Conservation (phyloP, 2,113 vertebrate genomes). For the Semnornis frantzii region DNA sequence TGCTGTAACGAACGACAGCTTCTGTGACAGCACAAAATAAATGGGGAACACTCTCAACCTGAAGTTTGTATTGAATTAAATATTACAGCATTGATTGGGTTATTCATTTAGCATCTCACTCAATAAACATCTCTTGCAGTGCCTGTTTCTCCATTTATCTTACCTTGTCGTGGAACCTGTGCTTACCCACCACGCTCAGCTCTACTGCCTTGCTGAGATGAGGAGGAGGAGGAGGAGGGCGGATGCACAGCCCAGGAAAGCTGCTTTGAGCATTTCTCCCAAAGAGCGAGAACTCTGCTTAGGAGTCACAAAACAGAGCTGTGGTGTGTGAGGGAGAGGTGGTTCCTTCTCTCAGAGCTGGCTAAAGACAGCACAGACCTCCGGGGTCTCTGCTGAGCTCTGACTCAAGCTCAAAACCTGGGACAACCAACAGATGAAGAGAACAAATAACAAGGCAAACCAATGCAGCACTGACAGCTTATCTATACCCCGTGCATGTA, state of each 20-base stretch:
- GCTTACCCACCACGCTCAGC: not conserved
- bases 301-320: not conserved
- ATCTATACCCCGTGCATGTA: not conserved
- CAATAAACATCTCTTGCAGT: conserved; percentile 63
- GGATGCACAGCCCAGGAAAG: not conserved
- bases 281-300: not conserved
- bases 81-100: conserved; percentile 74
- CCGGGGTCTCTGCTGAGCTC: not conserved
- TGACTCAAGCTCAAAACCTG: not conserved
- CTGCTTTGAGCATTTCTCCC: conserved; percentile 24
- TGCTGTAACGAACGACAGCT: conserved; percentile 39
- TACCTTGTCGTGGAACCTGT: conserved; percentile 26
- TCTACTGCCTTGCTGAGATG: not conserved
- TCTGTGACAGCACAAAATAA: conserved; percentile 60
- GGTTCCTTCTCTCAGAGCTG: not conserved
- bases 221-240: not conserved
- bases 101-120: conserved; percentile 74
- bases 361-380: not conserved
- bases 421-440: accelerated
- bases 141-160: conserved; percentile 66
- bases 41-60: conserved; percentile 57
- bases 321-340: not conserved
- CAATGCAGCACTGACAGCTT: not conserved
- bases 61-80: conserved; percentile 72
- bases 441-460: not conserved